Evolutionary conservation across 2,888 invertebrate species (phyloP).

Genomic region (Troides oblongomaculatus): DNA sequence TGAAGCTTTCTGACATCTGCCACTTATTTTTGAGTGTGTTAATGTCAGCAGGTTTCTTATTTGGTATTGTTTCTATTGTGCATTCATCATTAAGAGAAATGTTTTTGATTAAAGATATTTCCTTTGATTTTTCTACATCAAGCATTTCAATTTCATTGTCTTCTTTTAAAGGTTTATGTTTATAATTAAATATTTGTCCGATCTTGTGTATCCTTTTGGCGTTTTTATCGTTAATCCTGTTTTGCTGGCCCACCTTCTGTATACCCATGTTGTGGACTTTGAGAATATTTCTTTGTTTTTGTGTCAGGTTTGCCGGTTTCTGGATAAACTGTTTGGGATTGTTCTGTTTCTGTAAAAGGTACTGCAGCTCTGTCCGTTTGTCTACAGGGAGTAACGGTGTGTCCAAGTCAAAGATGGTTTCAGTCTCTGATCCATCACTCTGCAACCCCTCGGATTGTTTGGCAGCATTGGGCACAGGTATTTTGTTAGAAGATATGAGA

Average conservation of each 20-base stretch:
- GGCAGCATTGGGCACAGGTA: constrained; percentile 65
- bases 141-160: constrained; percentile 48
- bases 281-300: constrained; percentile 62
- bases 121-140: constrained; percentile 53
- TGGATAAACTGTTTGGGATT: constrained; percentile 73
- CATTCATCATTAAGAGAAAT: constrained; percentile 80
- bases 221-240: constrained; percentile 68
- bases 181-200: constrained; percentile 62
- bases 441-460: constrained; percentile 43
- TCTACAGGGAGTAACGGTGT: constrained; percentile 56
- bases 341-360: constrained; percentile 72
- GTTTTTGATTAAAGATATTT: constrained; percentile 56
- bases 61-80: constrained; percentile 79
- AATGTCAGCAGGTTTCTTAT: constrained; percentile 70
- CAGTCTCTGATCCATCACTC: constrained; percentile 60
- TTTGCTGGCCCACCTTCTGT: constrained; percentile 62
- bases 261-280: constrained; percentile 63
- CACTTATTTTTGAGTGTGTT: constrained; percentile 75
- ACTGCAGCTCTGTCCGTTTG: constrained; percentile 74
- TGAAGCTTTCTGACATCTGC: constrained; percentile 75
- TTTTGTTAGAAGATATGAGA: constrained; percentile 75
- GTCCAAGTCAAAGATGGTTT: constrained; percentile 56
- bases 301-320: constrained; percentile 57
- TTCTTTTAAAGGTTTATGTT: constrained; percentile 49
- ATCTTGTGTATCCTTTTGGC: constrained; percentile 69